Base-by-base conservation (phyloP, 2,113 vertebrate genomes). In the Dromiciops gliroides region DNA sequence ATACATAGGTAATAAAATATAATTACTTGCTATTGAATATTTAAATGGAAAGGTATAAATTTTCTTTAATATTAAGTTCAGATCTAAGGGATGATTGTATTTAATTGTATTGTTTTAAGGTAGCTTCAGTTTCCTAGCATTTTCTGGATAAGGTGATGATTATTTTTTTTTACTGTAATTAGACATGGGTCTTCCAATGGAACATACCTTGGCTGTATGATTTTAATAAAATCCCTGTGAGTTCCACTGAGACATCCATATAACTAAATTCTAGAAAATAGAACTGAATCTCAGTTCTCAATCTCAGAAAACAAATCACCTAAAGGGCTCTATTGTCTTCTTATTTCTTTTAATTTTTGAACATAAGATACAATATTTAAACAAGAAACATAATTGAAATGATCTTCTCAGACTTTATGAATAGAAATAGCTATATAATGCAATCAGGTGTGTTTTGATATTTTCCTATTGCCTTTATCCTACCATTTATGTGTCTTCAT, bases 321-420 rank as follows among this genome's bases (percentile, higher is more conserved):
- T 60, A 25, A 92, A 96, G 92, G 94, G 93, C n/a, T 53, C 91
- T 51, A 7, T 1, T 96, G 89, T 92, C 93, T 95, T 50, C 48
- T 95, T 31, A 93, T 26, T 95, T 97, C 91, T 91, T 96, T 95
- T 95, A 51, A 91, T 95, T 97, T 97, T 97, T 83, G 93, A 93
- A 94, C 92, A 94, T 94, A 95, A 95, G 92, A 95, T 89, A 1
- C 89, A 90, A 94, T 88, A 95, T 94, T 91, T 93, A 95, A 95
- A 83, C 9, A 96, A 91, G 92, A 92, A 89, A 47, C 91, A 90
- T 28, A 92, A 91, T 83, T 49, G 90, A 95, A 95, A 88, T 92
- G 91, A 90, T 50, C 92, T 92, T 92, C 47, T 90, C 94, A 89
- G 96, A 96, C 92, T 48, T 25, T 94, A 92, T 96, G 94, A 90